These are phyloP conservation scores for Eulithis prunata DNA, from an alignment of 2,888 invertebrate genomes.

Conservation along the genomic window DNA sequence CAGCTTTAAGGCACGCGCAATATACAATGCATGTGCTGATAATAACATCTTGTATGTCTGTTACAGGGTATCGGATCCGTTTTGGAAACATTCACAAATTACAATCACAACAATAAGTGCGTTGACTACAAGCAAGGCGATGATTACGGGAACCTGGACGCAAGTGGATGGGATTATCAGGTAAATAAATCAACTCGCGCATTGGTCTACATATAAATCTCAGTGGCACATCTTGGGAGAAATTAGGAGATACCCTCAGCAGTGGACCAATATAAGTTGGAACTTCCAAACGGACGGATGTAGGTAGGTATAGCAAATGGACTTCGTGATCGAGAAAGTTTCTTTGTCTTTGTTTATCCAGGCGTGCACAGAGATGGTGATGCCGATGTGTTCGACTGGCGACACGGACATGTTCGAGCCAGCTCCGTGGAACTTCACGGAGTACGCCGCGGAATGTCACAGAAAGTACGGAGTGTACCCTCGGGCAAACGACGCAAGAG, in stretches of 20 bases:
- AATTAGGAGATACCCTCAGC: no score
- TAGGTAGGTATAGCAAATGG: no score
- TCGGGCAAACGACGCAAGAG: slow-evolving; percentile 86
- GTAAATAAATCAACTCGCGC: slow-evolving; percentile 63
- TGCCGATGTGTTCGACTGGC: slow-evolving; percentile 95
- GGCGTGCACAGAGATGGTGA: slow-evolving; percentile 98
- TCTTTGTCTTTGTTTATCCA: slow-evolving; percentile 58
- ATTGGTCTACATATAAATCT: no score
- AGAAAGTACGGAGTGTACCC: slow-evolving; percentile 88
- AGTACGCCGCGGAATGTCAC: slow-evolving; percentile 87
- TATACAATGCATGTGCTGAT: no score
- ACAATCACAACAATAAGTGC: slow-evolving; percentile 89
- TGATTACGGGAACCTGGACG: slow-evolving; percentile 85
- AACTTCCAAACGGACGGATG: no score
- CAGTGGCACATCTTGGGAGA: no score
- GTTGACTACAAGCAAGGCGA: slow-evolving; percentile 84
- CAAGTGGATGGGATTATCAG: slow-evolving; percentile 92
- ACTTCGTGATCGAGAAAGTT: no score
- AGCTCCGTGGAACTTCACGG: slow-evolving; percentile 88
- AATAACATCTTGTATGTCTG: slow-evolving; percentile 4
- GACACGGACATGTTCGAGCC: slow-evolving; percentile 93
- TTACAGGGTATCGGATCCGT: slow-evolving; percentile 86
- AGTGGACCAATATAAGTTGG: no score
- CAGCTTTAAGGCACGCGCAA: no score
- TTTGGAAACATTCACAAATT: slow-evolving; percentile 91